These are phyloP conservation scores for Acanthurus tractus DNA, from an alignment of 2,797 vertebrate species.

Conservation along the genomic window DNA sequence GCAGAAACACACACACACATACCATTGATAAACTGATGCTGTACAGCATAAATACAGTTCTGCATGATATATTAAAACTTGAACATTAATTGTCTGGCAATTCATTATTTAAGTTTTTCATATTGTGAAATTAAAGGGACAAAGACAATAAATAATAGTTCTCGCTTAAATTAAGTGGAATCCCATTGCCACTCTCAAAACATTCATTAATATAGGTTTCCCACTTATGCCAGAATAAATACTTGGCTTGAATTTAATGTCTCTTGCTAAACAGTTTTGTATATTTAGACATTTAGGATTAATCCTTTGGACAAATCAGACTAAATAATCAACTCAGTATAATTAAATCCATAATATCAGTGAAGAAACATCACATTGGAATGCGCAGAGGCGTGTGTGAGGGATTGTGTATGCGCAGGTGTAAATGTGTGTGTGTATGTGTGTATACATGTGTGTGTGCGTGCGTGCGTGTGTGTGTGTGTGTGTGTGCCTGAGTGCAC, in stretches of 20 bases:
- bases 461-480: slow-evolving; percentile 27
- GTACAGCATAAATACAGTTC: slow-evolving; percentile 9
- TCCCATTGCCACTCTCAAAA: not conserved
- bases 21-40: slow-evolving; percentile 19
- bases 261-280: slow-evolving; percentile 55
- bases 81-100: not conserved
- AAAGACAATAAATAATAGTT: not conserved
- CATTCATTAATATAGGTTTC: slow-evolving; percentile 13
- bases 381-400: slow-evolving; percentile 79
- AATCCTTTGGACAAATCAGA: slow-evolving; percentile 68
- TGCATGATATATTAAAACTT: slow-evolving; percentile 1
- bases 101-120: too few relatives aligned
- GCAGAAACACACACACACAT: slow-evolving; percentile 31
- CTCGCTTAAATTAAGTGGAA: not conserved
- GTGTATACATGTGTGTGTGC: slow-evolving; percentile 45
- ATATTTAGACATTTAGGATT: slow-evolving; percentile 72
- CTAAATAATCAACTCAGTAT: slow-evolving; percentile 80
- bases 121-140: not conserved
- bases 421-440: slow-evolving; percentile 3
- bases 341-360: slow-evolving; percentile 87
- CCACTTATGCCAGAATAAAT: slow-evolving; percentile 21
- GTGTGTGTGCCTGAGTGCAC: slow-evolving; percentile 41
- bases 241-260: slow-evolving; percentile 29
- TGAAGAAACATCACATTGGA: slow-evolving; percentile 84
- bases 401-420: slow-evolving; percentile 38